A percentile compares a stretch with the other conserved stretches of the same genome.
Evolutionary conservation across 2,113 vertebrate genomes (phyloP).

Genomic region (Ancistrus triradiatus): DNA sequence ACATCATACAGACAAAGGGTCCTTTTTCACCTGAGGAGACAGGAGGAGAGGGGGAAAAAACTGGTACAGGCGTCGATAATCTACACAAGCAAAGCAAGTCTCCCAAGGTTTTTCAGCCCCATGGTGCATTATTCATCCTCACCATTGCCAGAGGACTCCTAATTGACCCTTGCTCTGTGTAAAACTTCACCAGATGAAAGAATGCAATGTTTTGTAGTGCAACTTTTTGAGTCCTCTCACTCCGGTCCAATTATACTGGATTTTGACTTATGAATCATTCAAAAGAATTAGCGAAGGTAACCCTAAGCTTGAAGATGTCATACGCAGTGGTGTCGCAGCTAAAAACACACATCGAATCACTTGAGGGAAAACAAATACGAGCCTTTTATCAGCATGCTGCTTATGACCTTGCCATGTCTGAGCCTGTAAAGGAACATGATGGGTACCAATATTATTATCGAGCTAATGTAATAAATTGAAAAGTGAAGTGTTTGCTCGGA

Average conservation of each 20-base stretch:
- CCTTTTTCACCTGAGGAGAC: constrained; percentile 62
- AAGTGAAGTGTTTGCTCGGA: background rate
- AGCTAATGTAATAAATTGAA: constrained; percentile 25
- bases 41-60: constrained; percentile 41
- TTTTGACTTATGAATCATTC: constrained; percentile 66
- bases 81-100: constrained; percentile 65
- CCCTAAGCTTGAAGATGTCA: constrained; percentile 62
- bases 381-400: constrained; percentile 46
- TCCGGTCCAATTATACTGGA: constrained; percentile 63
- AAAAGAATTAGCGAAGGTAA: constrained; percentile 46
- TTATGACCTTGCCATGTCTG: constrained; percentile 32
- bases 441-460: constrained; percentile 21
- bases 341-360: constrained; percentile 51
- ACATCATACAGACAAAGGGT: constrained; percentile 66
- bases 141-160: constrained; percentile 69
- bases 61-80: constrained; percentile 66
- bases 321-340: constrained; percentile 57
- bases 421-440: constrained; percentile 43
- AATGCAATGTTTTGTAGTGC: constrained; percentile 71
- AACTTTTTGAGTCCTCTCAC: constrained; percentile 60
- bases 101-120: constrained; percentile 63
- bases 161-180: constrained; percentile 70
- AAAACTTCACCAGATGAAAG: constrained; percentile 70
- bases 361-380: constrained; percentile 43
- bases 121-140: constrained; percentile 67